Percentiles rank a stretch among this genome's conserved stretches.
Evolutionary conservation across 2,113 vertebrate species (phyloP).

Genomic region (Crypturellus undulatus): DNA sequence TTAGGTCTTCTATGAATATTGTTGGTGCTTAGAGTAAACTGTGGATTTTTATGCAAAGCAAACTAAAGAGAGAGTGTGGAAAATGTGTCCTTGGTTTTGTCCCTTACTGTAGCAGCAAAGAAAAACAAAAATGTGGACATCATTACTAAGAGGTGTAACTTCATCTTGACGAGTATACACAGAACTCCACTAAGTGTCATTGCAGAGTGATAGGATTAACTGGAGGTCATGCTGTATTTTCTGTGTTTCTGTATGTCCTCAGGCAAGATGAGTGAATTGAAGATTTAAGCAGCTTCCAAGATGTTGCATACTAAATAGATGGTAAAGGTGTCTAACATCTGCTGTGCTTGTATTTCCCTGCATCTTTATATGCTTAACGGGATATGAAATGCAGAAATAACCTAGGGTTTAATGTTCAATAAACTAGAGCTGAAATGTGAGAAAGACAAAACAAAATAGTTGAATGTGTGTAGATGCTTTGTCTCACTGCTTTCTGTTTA

Average conservation of each 20-base stretch:
- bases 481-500: background rate
- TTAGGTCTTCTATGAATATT: background rate
- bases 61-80: background rate
- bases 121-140: background rate
- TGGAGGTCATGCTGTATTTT: too few relatives aligned
- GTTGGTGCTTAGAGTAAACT: background rate
- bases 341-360: background rate
- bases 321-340: background rate
- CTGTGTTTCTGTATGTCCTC: background rate
- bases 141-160: background rate
- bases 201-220: background rate
- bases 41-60: background rate
- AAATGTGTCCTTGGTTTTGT: background rate
- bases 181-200: background rate
- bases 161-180: background rate
- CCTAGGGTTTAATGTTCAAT: background rate
- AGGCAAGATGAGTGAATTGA: background rate
- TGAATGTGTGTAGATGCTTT: background rate
- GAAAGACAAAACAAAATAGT: background rate
- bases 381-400: background rate
- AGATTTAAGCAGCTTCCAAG: constrained; percentile 2
- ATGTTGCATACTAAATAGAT: background rate
- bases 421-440: background rate
- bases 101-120: background rate
- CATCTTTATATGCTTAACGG: background rate